Percentiles rank a stretch among this genome's conserved stretches.
Conservation (phyloP, 2,888 invertebrate species). For the Onthophagus sagittarius region DNA sequence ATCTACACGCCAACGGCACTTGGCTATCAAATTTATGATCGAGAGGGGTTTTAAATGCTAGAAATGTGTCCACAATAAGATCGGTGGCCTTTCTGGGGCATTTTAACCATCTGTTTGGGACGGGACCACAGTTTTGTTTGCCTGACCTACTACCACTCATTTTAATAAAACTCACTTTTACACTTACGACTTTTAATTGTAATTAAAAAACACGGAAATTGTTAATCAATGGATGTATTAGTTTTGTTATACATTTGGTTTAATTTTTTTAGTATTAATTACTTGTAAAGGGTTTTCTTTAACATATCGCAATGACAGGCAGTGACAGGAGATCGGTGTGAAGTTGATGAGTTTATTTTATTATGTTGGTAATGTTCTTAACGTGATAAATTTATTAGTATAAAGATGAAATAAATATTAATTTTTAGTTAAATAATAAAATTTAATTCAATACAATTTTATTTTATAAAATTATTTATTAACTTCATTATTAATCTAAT, state of each 20-base stretch:
- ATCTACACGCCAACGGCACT: slow-evolving; percentile 79
- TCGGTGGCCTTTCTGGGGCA: slow-evolving; percentile 78
- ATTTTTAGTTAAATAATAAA: no score
- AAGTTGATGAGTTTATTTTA: background rate
- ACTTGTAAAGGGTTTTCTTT: background rate
- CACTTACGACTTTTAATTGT: background rate
- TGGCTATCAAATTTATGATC: slow-evolving; percentile 75
- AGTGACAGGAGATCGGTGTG: background rate
- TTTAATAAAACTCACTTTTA: background rate
- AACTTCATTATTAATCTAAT: no score
- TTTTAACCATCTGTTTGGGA: slow-evolving; percentile 82
- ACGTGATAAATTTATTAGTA: no score
- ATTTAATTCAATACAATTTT: no score
- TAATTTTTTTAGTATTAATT: background rate
- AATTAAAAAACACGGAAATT: background rate
- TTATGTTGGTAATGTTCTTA: background rate
- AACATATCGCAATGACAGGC: background rate
- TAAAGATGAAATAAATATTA: no score
- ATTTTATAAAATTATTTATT: no score
- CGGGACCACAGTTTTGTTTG: slow-evolving; percentile 52
- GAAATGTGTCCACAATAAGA: slow-evolving; percentile 76
- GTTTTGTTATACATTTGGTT: background rate
- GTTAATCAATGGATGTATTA: background rate
- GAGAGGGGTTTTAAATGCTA: slow-evolving; percentile 94
- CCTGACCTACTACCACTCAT: slow-evolving; percentile 20